These are phyloP conservation scores for Rhamphomyia laevipes DNA, from an alignment of 2,888 invertebrate genomes.

Conservation along the genomic window DNA sequence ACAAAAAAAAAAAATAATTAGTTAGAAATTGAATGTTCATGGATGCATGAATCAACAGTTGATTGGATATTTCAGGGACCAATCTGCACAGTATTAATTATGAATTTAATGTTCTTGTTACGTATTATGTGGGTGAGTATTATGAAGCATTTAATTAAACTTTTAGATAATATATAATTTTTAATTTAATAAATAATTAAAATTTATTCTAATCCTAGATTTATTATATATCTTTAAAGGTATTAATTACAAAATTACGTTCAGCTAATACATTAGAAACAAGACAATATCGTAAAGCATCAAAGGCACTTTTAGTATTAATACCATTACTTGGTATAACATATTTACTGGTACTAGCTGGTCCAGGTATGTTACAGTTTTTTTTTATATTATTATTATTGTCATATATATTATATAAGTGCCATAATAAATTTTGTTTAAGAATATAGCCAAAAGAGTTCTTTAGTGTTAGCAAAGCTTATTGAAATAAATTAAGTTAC, in stretches of 20 bases:
- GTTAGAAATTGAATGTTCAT: conserved; percentile 52
- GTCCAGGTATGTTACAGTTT: conserved; percentile 42
- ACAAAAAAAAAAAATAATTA: no score
- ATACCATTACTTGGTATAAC: conserved; percentile 87
- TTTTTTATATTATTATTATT: no score
- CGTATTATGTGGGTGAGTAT: conserved; percentile 80
- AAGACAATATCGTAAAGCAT: conserved; percentile 79
- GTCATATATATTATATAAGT: no score
- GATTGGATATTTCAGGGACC: conserved; percentile 86
- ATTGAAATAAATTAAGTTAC: no score
- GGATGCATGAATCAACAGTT: conserved; percentile 66
- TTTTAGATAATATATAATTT: neutral
- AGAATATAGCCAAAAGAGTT: no score
- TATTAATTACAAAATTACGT: conserved; percentile 82
- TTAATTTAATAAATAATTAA: neutral
- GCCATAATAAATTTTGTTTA: no score
- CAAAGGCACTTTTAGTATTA: conserved; percentile 80
- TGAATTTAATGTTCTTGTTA: conserved; percentile 70
- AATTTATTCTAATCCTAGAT: neutral
- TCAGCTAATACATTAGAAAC: conserved; percentile 84
- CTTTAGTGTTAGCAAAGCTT: no score
- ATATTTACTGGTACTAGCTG: conserved; percentile 71
- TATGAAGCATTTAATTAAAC: neutral
- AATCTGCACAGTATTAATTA: conserved; percentile 62
- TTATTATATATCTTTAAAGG: conserved; percentile 41